Evolutionary conservation across 1,140 invertebrate genomes (phyloP).

Genomic region (Adoxophyes honmai): DNA sequence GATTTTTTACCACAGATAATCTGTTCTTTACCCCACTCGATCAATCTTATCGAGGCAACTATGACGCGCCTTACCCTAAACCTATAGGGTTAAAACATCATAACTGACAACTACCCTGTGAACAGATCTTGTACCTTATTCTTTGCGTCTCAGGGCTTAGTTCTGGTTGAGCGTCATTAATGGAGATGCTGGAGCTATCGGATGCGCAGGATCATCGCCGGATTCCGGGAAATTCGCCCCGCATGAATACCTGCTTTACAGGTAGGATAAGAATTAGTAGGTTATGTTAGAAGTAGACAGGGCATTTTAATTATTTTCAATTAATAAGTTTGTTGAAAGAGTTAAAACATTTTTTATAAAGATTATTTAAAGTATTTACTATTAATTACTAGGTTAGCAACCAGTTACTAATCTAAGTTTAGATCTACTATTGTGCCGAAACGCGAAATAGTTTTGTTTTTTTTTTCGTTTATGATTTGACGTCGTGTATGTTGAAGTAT

Average conservation of each 20-base stretch:
- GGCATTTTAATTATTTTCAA: not conserved
- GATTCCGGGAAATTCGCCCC: constrained; percentile 74
- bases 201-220: constrained; percentile 69
- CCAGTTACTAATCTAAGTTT: too few relatives aligned
- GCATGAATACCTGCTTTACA: constrained; percentile 74
- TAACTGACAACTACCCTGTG: not conserved
- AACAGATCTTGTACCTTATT: constrained; percentile 26
- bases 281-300: constrained; percentile 32
- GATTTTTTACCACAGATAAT: constrained; percentile 73
- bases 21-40: constrained; percentile 73
- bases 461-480: too few relatives aligned
- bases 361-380: too few relatives aligned
- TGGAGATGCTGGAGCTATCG: constrained; percentile 39
- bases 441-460: too few relatives aligned
- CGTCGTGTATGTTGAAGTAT: too few relatives aligned
- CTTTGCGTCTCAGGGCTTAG: not conserved
- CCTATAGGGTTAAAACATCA: constrained; percentile 16
- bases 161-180: constrained; percentile 23
- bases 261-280: constrained; percentile 42
- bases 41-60: constrained; percentile 72
- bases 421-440: too few relatives aligned
- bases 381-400: too few relatives aligned
- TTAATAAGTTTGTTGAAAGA: too few relatives aligned
- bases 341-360: too few relatives aligned
- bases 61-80: constrained; percentile 22